Evolutionary conservation across 2,888 invertebrate species (phyloP), one percentile per base, ranked within the genome.

Genomic region (Andrena chrysosceles): DNA sequence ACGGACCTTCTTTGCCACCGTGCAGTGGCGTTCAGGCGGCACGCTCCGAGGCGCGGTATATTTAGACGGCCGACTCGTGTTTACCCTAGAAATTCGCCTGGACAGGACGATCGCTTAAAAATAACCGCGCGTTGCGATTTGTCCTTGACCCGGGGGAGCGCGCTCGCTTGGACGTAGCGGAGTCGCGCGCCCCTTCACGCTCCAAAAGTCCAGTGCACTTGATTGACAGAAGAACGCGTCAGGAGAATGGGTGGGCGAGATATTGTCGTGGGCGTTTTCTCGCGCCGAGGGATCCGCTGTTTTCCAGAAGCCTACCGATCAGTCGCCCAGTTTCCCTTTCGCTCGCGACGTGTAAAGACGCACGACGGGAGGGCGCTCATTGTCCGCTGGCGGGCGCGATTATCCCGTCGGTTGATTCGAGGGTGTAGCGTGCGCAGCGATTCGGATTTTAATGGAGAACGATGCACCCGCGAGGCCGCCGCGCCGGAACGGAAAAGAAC

Each of bases 121-220:
- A 86, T 87, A 87, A 78, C 69, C 60, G 26, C 49, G 33, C 31
- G 64, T 35, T n/a, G 60, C 52, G 52, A 72, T 70, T 42, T 75
- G 87, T 66, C 87, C 86, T 86, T 86, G 86, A 86, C 86, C 86
- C 71, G 76, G 73, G 76, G 67, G 62, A 69, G 35, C 73, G 68
- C 82, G 42, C 78, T 81, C 82, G 82, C 76, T 49, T 63, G 74
- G 69, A 75, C 67, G 69, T 48, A 10, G 59, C 79, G 68, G 74
- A 62, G 64, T 69, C 69, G 69, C 83, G 66, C 72, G 81, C 62
- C 70, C 60, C 63, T 84, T 86, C 73, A 84, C 81, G 86, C 86
- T 84, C 81, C 62, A 84, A 77, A 84, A 81, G 71, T 76, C 35
- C 29, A 10, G 35, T 42, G 66, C 59, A 48, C 64, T 73, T 76